Evolutionary conservation across 2,113 vertebrate genomes (phyloP), one percentile per base, ranked within the genome.

Genomic region (Bostrychus sinensis): DNA sequence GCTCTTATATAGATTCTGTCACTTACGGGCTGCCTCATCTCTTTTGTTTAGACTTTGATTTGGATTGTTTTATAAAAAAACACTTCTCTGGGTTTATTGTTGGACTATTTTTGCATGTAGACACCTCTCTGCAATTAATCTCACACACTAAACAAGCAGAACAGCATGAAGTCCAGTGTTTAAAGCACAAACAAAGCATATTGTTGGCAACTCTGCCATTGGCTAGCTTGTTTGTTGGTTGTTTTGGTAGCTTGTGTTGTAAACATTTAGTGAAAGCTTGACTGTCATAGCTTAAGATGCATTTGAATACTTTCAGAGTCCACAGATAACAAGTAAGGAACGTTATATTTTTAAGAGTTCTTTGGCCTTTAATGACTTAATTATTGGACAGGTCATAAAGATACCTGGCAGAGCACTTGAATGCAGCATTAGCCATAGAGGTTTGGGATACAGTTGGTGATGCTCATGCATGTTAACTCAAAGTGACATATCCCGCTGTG

Each of bases 11-110:
- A 36, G 62, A 30, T 67, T 75, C 70, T 74, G 77, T 83, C 78
- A 86, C 70, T 82, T 62, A 73, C 26, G 37, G 60, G 38, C 55
- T 48, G 63, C 48, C 67, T 75, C 63, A 54, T 78, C 77, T 64
- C 81, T 72, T 50, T 76, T 74, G 77, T 39, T 78, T 67, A 71
- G 36, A 59, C 61, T 25, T 62, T 36, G 61, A 62, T 23, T 81
- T 54, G 36, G 17, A 11, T 34, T 56, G 19, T 58, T 54, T 32
- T 32, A 32, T n/a, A n/a, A n/a, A n/a, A n/a, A n/a, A n/a, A n/a
- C n/a, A n/a, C n/a, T n/a, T n/a, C n/a, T n/a, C n/a, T n/a, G n/a
- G n/a, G n/a, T n/a, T n/a, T n/a, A n/a, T n/a, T n/a, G n/a, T n/a
- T n/a, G n/a, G n/a, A n/a, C n/a, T n/a, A n/a, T n/a, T n/a, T n/a